Conservation (phyloP, 1,140 invertebrate species). For the Ceratina australensis region DNA sequence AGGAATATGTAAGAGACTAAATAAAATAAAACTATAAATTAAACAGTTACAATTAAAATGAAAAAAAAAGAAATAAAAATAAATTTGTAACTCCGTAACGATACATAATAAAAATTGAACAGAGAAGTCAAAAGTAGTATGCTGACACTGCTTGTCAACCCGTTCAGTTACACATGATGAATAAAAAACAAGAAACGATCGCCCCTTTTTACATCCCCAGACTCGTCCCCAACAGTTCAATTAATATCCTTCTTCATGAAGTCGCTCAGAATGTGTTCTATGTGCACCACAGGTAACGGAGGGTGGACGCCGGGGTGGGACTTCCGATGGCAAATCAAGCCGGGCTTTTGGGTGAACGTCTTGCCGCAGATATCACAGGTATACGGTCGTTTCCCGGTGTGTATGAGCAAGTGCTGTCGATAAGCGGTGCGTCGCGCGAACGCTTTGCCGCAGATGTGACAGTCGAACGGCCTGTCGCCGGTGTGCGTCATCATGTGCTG, state of each 20-base stretch:
- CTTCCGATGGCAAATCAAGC: constrained; percentile 74
- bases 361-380: constrained; percentile 78
- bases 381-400: constrained; percentile 85
- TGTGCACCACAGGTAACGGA: constrained; percentile 71
- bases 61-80: no score
- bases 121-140: no score
- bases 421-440: constrained; percentile 82
- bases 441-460: constrained; percentile 86
- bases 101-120: no score
- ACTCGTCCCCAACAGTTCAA: not conserved
- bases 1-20: not conserved
- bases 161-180: not conserved
- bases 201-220: not conserved
- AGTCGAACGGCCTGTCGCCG: constrained; percentile 86
- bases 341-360: constrained; percentile 75
- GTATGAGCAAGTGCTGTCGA: constrained; percentile 84
- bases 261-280: constrained; percentile 69
- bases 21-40: not conserved
- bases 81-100: no score
- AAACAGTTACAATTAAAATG: not conserved
- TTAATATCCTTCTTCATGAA: constrained; percentile 68
- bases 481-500: constrained; percentile 86
- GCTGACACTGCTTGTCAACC: no score
- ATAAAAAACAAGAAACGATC: not conserved
- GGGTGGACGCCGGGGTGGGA: constrained; percentile 71